phyloP scores from a whole-genome alignment of 2,888 invertebrate species.

The Auanema freiburgensis region DNA sequence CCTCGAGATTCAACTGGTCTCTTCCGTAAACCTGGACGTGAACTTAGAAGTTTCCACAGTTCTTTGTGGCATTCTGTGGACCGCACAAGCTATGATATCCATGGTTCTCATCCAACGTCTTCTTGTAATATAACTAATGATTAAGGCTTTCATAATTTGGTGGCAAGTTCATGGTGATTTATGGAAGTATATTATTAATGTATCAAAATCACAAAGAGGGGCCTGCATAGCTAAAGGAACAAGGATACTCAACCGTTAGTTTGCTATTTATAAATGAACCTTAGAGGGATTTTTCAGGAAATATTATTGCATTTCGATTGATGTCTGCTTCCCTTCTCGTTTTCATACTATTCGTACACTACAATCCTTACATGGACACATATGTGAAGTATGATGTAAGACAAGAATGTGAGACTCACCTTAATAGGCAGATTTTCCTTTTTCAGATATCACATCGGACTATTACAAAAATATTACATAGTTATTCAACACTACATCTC shows the following conservation, averaged over 20 bases:
- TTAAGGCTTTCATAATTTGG: slow-evolving; percentile 19
- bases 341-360: too few relatives aligned
- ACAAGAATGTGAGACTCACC: neutral
- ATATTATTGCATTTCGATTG: too few relatives aligned
- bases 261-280: too few relatives aligned
- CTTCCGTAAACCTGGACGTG: neutral
- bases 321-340: too few relatives aligned
- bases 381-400: too few relatives aligned
- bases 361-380: too few relatives aligned
- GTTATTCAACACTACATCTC: slow-evolving; percentile 11
- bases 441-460: neutral
- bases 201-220: slow-evolving; percentile 14
- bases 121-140: neutral
- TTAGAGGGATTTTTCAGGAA: too few relatives aligned
- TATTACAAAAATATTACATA: slow-evolving; percentile 12
- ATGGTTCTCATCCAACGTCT: slow-evolving; percentile 5
- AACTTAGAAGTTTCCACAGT: slow-evolving; percentile 20
- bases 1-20: slow-evolving; percentile 10
- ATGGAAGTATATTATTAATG: slow-evolving; percentile 18
- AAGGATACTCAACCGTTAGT: slow-evolving; percentile 5
- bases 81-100: slow-evolving; percentile 13
- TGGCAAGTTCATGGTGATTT: slow-evolving; percentile 19
- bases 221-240: slow-evolving; percentile 7
- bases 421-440: neutral
- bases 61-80: slow-evolving; percentile 17